Base-by-base conservation (phyloP, 2,888 invertebrate species). In the Trichogramma evanescens region DNA sequence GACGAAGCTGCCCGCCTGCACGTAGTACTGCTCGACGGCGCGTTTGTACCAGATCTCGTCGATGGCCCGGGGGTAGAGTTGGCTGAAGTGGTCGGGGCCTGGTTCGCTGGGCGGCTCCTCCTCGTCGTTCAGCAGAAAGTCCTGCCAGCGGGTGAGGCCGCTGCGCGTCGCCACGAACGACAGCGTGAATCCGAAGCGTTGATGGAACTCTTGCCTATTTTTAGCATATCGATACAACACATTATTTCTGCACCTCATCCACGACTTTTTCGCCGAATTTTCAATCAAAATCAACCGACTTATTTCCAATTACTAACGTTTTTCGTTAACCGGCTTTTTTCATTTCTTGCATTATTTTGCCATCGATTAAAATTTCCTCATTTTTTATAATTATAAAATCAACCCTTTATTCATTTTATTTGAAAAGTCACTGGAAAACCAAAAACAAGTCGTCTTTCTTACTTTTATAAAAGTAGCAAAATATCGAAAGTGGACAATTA, bases 111-210 rank as follows among this genome's bases (percentile, higher is more conserved):
- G 63, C 4, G 74, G 66, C 57, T 79, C 77, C 39, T 63, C 78
- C 2, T 81, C 80, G 49, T 82, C 80, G 66, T 85, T 84, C 55
- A 83, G 79, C 39, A 83, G 82, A 67, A 86, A 85, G 57, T 91
- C 91, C 71, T 91, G 89, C 93, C 94, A 95, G 63, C 95, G 82
- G 0, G 93, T 92, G 4, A 95, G 82, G 0, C 95, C 95, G 73
- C 92, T 93, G 75, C 93, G 89, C 0, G 95, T 95, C 50, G 95
- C 89, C 73, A 95, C 81, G 78, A 95, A 95, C 2, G 92, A 90
- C 52, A 91, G 84, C 51, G 88, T 89, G 71, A 91, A 87, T 54
- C 93, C 92, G 72, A 91, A 91, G 57, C 90, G 85, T 79, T 89
- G 87, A 70, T 91, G 88, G 72, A 92, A 87, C 77, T 90, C 89